Evolutionary conservation across 2,888 invertebrate genomes (phyloP), one percentile per base, ranked within the genome.

Genomic region (Saturnia pavonia): DNA sequence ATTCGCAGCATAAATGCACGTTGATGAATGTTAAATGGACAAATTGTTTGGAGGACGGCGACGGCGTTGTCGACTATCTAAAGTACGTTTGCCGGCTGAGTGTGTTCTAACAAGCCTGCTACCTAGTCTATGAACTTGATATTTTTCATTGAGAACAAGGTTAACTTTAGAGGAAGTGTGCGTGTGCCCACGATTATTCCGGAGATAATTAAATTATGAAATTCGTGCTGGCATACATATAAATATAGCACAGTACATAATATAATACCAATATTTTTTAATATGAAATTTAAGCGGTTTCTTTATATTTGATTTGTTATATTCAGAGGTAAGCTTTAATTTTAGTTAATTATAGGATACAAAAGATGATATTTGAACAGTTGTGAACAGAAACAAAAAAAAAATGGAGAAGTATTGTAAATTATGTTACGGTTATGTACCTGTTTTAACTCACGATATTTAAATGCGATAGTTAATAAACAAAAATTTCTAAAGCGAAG

Each of bases 121-220:
- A 51, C 70, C 51, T 27, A 70, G 25, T 40, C 70, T 70, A 14
- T 51, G 70, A 70, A 70, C 70, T 67, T 70, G 54, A 54, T 66
- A 42, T 54, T 25, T 70, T 67, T 42, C 27, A 51, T 65, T 65
- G 65, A 65, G 65, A 40, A 34, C 70, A 70, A 70, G 70, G 70
- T 67, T 66, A 57, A 51, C 42, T 42, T 14, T 40, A 14, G 22
- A 70, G 66, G 70, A 70, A 70, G 67, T 67, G 27, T 54, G 66
- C 54, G 70, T 54, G 67, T 67, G 51, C 67, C n/a, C 67, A 54
- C 54, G 42, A 66, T 70, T 70, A 70, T 70, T 40, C 7, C 51
- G 48, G 40, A 69, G 51, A 66, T 70, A 70, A 70, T 70, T 66
- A 63, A 66, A 51, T 66, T 66, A 70, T 42, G 22, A 70, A 48